phyloP scores from a whole-genome alignment of 2,113 vertebrate genomes.

The Syrmaticus mikado region DNA sequence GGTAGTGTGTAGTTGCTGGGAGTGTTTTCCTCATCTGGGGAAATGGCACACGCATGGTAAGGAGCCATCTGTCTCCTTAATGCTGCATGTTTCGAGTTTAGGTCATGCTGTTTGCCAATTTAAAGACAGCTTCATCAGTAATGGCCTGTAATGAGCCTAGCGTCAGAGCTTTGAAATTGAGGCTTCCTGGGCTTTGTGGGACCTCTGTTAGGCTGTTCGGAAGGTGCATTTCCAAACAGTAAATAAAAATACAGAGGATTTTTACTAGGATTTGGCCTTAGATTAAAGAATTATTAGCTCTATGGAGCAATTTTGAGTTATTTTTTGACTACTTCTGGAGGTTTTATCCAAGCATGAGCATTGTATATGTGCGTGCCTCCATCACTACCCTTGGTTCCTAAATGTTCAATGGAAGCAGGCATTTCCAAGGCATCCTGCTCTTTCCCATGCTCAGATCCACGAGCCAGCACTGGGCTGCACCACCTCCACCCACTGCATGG shows the following conservation, averaged over 20 bases:
- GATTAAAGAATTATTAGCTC: background rate
- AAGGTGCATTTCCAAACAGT: background rate
- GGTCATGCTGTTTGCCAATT: background rate
- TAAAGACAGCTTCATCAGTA: background rate
- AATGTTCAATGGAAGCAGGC: background rate
- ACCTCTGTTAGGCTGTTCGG: background rate
- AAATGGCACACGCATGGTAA: rapidly evolving
- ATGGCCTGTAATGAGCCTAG: background rate
- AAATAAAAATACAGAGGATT: background rate
- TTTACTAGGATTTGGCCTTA: background rate
- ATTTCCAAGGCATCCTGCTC: background rate
- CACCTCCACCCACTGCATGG: no score
- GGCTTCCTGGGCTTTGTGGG: background rate
- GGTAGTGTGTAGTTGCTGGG: background rate
- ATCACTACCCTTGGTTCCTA: background rate
- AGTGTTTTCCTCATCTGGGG: background rate
- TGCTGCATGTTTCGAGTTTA: background rate
- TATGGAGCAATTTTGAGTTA: background rate
- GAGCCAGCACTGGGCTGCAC: background rate
- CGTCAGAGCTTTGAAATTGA: background rate
- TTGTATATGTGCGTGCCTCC: background rate
- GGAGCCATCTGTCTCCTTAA: background rate
- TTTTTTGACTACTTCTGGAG: background rate
- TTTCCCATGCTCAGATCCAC: rapidly evolving
- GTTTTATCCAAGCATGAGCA: background rate